Conservation (phyloP, 2,113 vertebrate genomes). For the pig (Sus scrofa) region DNA sequence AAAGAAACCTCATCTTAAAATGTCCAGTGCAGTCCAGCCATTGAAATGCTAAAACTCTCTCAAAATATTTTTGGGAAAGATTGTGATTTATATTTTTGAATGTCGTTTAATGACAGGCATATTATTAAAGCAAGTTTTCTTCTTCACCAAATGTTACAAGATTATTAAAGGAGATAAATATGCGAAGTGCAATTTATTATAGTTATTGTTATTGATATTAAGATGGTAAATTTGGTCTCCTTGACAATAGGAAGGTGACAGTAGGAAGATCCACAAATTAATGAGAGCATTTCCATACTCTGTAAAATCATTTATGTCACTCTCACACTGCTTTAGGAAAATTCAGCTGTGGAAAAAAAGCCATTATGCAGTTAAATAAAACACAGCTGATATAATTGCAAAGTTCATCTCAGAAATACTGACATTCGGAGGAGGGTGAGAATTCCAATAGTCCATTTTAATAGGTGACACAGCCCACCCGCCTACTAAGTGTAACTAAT, state of each 20-base stretch:
- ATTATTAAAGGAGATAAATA: slow-evolving; percentile 41
- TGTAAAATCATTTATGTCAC: slow-evolving; percentile 36
- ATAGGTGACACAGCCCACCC: slow-evolving; percentile 60
- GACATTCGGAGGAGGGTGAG: not conserved
- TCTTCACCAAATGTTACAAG: not conserved
- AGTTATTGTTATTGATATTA: not conserved
- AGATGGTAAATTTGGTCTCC: not conserved
- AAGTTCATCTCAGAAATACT: not conserved
- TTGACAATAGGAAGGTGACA: not conserved
- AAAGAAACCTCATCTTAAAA: not conserved
- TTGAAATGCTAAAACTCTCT: slow-evolving; percentile 3
- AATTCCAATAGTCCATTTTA: slow-evolving; percentile 69
- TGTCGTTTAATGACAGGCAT: slow-evolving; percentile 19
- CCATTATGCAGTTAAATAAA: slow-evolving; percentile 42
- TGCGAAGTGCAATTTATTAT: not conserved
- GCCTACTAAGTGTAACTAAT: slow-evolving; percentile 84
- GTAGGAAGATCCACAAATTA: not conserved
- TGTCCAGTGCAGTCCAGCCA: not conserved
- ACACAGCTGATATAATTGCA: not conserved
- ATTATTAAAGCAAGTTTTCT: not conserved
- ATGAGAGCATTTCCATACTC: not conserved
- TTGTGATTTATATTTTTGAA: slow-evolving; percentile 48
- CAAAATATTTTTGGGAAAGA: slow-evolving; percentile 34
- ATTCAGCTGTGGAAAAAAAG: slow-evolving; percentile 48
- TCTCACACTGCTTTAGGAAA: slow-evolving; percentile 27